Evolutionary conservation across 2,888 invertebrate species (phyloP).

Genomic region (Pemphredon lugubris): DNA sequence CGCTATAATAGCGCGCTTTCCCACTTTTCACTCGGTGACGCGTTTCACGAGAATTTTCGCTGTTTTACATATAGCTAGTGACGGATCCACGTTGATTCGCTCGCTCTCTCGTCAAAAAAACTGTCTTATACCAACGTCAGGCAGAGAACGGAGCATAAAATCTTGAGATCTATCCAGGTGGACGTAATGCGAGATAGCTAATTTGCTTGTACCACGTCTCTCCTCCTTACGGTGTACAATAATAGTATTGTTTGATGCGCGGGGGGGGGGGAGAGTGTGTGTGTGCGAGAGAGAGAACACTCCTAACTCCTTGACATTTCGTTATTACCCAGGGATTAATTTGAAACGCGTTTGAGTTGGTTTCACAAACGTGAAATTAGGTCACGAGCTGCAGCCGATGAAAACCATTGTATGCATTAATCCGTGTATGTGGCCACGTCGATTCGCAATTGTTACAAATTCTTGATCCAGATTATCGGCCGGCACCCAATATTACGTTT

Average conservation of each 20-base stretch:
- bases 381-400: conserved; percentile 64
- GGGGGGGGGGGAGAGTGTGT: too few relatives aligned
- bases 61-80: background rate
- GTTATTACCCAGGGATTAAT: conserved; percentile 67
- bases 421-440: conserved; percentile 42
- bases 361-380: conserved; percentile 59
- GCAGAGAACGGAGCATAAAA: background rate
- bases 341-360: conserved; percentile 64
- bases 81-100: background rate
- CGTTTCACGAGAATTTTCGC: too few relatives aligned
- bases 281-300: conserved; percentile 15
- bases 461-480: conserved; percentile 64
- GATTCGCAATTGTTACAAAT: conserved; percentile 62
- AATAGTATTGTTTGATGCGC: conserved; percentile 26
- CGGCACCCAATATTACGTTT: conserved; percentile 38
- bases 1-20: too few relatives aligned
- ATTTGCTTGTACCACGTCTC: conserved; percentile 10
- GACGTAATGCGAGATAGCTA: conserved; percentile 13
- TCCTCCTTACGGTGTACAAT: conserved; percentile 33
- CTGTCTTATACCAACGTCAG: too few relatives aligned
- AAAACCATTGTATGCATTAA: conserved; percentile 60
- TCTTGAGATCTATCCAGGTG: background rate
- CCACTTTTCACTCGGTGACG: too few relatives aligned
- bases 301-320: conserved; percentile 60
- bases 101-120: background rate